A percentile compares a stretch with the other conserved stretches of the same genome.
These are phyloP conservation scores for Drosophila pegasa DNA, from an alignment of 2,888 invertebrate genomes.

Conservation along the genomic window DNA sequence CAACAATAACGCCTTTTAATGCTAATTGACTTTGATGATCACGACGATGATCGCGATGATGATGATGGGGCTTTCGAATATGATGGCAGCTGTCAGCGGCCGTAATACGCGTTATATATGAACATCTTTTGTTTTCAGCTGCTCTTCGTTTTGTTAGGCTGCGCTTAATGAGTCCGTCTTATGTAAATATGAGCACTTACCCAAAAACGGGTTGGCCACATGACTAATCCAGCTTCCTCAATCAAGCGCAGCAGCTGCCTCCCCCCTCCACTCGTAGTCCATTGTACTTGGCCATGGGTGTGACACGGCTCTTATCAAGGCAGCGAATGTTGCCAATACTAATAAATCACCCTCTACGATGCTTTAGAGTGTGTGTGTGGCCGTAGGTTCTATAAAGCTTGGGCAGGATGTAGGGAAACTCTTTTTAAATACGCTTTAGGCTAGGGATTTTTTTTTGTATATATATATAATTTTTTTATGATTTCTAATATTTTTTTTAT, in stretches of 20 bases:
- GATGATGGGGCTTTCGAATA: conserved; percentile 54
- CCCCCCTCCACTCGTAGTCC: neutral
- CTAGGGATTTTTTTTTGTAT: neutral
- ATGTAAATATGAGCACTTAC: conserved; percentile 40
- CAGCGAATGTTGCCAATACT: neutral
- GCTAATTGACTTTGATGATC: conserved; percentile 60
- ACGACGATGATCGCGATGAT: neutral
- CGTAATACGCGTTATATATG: conserved; percentile 49
- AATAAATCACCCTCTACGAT: conserved; percentile 3
- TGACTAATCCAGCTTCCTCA: conserved; percentile 43
- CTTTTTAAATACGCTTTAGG: neutral
- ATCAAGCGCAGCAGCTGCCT: too few relatives aligned
- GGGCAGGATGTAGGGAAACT: neutral
- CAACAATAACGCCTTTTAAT: conserved; percentile 55
- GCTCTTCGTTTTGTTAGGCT: conserved; percentile 2
- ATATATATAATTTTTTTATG: too few relatives aligned
- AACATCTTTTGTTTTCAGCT: conserved; percentile 24
- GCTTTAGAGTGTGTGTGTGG: neutral
- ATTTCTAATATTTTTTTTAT: too few relatives aligned
- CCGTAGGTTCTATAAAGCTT: neutral
- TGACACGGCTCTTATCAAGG: neutral
- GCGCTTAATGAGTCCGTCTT: conserved; percentile 35
- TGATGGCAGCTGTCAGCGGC: conserved; percentile 71
- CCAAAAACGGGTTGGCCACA: conserved; percentile 28
- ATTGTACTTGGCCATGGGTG: neutral